A percentile compares a stretch with the other conserved stretches of the same genome.
phyloP scores from a whole-genome alignment of 2,113 vertebrate species.

The Austrofundulus limnaeus region DNA sequence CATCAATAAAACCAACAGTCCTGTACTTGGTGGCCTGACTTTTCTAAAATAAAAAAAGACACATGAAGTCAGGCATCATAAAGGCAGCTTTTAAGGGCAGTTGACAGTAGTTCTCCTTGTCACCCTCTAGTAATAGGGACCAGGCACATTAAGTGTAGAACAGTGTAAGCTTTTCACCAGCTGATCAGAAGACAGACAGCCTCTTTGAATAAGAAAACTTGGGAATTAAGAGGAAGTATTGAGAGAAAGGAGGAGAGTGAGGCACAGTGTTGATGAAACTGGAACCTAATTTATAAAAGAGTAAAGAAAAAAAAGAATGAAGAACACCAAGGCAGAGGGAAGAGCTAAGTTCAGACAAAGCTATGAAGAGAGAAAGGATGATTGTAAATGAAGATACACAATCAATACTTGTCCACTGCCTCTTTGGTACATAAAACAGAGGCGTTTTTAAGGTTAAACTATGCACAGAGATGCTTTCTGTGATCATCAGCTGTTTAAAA shows the following conservation, averaged over 20 bases:
- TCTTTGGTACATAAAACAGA: not conserved
- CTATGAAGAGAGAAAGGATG: not conserved
- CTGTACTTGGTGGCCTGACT: constrained; percentile 56
- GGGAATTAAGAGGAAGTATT: constrained; percentile 34
- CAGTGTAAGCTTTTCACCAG: constrained; percentile 58
- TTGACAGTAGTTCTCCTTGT: constrained; percentile 73
- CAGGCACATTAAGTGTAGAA: constrained; percentile 53
- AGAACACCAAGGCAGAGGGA: not conserved
- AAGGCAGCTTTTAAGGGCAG: constrained; percentile 77
- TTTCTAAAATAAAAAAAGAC: constrained; percentile 60
- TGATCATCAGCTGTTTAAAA: not conserved
- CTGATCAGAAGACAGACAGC: constrained; percentile 59
- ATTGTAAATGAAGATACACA: not conserved
- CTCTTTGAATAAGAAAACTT: constrained; percentile 55
- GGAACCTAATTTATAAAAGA: constrained; percentile 23
- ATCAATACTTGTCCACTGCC: not conserved
- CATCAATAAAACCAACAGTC: constrained; percentile 70
- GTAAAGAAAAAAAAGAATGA: not conserved
- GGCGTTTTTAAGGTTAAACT: not conserved
- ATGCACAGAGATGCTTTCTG: not conserved
- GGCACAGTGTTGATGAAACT: constrained; percentile 30
- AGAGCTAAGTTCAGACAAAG: constrained; percentile 3
- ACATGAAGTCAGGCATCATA: constrained; percentile 65
- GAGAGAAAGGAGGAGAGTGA: constrained; percentile 17
- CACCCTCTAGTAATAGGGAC: constrained; percentile 74